phyloP scores from a whole-genome alignment of 2,113 vertebrate species.

The Triplophysa dalaica region DNA sequence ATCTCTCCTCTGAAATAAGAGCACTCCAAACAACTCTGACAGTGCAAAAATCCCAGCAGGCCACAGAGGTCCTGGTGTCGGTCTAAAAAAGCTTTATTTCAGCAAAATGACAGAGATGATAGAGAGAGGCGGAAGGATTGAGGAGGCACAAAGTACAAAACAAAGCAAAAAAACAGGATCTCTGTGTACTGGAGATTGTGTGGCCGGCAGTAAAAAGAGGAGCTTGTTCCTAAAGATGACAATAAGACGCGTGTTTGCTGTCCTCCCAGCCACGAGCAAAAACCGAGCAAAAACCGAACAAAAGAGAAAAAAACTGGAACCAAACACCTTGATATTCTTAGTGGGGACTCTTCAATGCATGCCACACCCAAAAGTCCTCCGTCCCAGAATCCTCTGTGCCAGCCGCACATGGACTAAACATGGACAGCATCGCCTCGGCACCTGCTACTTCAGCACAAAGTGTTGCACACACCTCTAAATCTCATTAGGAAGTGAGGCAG shows the following conservation, averaged over 20 bases:
- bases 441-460: constrained; percentile 47
- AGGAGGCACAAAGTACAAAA: neutral
- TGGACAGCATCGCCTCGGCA: constrained; percentile 40
- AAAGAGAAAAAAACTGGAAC: constrained; percentile 11
- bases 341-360: constrained; percentile 20
- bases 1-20: neutral
- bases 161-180: neutral
- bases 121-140: neutral
- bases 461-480: constrained; percentile 59
- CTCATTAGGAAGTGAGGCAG: constrained; percentile 59
- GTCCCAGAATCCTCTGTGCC: constrained; percentile 49
- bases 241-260: constrained; percentile 3
- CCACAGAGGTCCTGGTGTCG: constrained; percentile 4
- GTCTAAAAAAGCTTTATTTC: constrained; percentile 23
- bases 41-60: neutral
- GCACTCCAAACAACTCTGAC: neutral
- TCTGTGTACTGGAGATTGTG: neutral
- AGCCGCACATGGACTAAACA: constrained; percentile 54
- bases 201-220: neutral
- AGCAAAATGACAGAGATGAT: constrained; percentile 7
- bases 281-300: no score
- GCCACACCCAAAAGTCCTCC: constrained; percentile 49
- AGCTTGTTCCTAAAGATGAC: constrained; percentile 5
- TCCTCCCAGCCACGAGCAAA: neutral
- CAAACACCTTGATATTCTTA: constrained; percentile 41